phyloP scores from a whole-genome alignment of 2,888 invertebrate genomes.

The Cosmia pyralina region DNA sequence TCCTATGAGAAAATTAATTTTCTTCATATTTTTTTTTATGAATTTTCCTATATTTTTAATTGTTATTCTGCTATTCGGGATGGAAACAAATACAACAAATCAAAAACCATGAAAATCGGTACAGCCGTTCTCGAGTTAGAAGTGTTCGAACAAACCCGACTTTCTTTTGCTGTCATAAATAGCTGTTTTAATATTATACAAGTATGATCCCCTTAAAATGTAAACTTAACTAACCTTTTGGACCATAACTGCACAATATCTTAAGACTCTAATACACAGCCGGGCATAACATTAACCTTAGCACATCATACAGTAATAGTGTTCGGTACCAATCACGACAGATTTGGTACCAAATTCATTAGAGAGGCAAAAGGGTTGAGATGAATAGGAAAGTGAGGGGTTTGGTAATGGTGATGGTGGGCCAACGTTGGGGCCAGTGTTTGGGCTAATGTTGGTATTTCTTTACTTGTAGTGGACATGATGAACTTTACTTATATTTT shows the following conservation, averaged over 20 bases:
- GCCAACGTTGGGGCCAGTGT: constrained; percentile 34
- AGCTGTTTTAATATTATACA: too few species aligned
- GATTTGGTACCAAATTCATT: constrained; percentile 69
- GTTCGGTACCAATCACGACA: constrained; percentile 52
- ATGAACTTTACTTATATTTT: too few species aligned
- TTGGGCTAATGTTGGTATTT: constrained; percentile 24
- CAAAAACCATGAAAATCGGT: too few species aligned
- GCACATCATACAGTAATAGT: constrained; percentile 66
- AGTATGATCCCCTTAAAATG: neutral
- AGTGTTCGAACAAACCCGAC: too few species aligned
- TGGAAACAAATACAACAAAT: too few species aligned
- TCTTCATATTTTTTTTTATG: too few species aligned
- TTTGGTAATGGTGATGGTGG: constrained; percentile 29
- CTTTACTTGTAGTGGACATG: neutral
- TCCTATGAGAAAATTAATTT: too few species aligned
- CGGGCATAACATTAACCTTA: constrained; percentile 48
- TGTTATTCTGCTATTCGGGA: too few species aligned
- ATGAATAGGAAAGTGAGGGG: constrained; percentile 48
- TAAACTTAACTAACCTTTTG: constrained; percentile 38
- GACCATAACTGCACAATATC: neutral
- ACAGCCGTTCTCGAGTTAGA: too few species aligned
- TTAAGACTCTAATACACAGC: constrained; percentile 38
- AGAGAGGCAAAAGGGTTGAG: constrained; percentile 61
- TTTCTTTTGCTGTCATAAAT: neutral
- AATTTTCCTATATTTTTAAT: too few species aligned